Evolutionary conservation across 2,113 vertebrate genomes (phyloP), one percentile per base, ranked within the genome.

Genomic region (Saguinus imperator): DNA sequence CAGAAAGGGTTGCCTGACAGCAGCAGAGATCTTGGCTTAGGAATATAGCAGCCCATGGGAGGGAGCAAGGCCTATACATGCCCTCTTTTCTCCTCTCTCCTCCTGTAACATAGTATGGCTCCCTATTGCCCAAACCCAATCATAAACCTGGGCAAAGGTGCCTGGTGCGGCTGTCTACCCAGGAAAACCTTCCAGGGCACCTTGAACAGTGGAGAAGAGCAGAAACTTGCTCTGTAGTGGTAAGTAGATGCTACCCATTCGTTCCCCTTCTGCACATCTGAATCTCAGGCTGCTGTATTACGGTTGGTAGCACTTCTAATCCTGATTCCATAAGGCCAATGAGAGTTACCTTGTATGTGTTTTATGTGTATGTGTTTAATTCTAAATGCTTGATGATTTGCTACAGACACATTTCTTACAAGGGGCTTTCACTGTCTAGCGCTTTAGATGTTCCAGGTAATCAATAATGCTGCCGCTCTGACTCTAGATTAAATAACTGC

Each of bases 401-500:
- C 91, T 95, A 58, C 61, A 87, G 68, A 91, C 72, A 32, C 72
- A 40, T 84, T 95, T 87, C 83, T 96, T 75, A 17, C 48, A 85
- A 75, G 84, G 66, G 70, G 23, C 48, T 64, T 73, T 96, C 55
- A 37, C 79, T 18, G 48, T 95, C 87, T 80, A 50, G 72, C 85
- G 94, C 93, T 85, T 70, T 48, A 92, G 80, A 89, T 3, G 17
- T 77, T 76, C 64, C 82, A 84, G 93, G 91, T 85, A 92, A 98
- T 97, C 84, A 25, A 97, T 95, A 92, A 77, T 17, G 32, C 52
- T 95, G 94, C 73, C 14, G 55, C 45, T 64, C 95, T 86, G 91
- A 58, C 89, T 94, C 80, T 96, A 97, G 90, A 98, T 97, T 97
- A 92, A 97, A 96, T 96, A 94, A 96, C 82, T n/a, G 58, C 73